Evolutionary conservation across 2,797 vertebrate genomes (phyloP).

Genomic region (Microctenopoma steveboyesi): DNA sequence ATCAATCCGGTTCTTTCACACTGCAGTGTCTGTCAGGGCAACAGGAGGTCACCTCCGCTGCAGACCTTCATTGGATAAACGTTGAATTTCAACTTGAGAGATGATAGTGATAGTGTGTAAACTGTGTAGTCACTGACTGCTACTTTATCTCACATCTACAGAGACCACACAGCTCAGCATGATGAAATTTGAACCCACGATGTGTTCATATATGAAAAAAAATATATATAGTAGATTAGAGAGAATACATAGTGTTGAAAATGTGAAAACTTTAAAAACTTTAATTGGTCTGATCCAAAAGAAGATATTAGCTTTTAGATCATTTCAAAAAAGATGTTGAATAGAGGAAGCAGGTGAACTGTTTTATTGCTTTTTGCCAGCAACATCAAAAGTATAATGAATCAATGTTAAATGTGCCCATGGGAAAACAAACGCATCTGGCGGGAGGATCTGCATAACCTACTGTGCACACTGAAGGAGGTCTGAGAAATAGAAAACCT

Average conservation of each 20-base stretch:
- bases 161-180: slow-evolving; percentile 50
- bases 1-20: slow-evolving; percentile 50
- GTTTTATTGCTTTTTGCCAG: neutral
- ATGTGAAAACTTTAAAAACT: too few relatives aligned
- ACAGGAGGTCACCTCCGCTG: slow-evolving; percentile 50
- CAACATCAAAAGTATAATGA: slow-evolving; percentile 9
- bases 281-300: neutral
- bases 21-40: slow-evolving; percentile 31
- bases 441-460: slow-evolving; percentile 2
- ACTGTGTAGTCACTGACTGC: slow-evolving; percentile 3
- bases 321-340: neutral
- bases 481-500: slow-evolving; percentile 21
- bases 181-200: slow-evolving; percentile 19
- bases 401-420: slow-evolving; percentile 12
- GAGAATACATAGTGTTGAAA: too few relatives aligned
- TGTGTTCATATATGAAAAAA: slow-evolving; percentile 17
- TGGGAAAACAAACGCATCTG: slow-evolving; percentile 23
- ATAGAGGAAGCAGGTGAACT: neutral
- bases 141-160: slow-evolving; percentile 29
- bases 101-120: slow-evolving; percentile 33
- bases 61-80: slow-evolving; percentile 28
- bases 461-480: neutral
- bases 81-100: slow-evolving; percentile 41
- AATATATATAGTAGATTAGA: too few relatives aligned
- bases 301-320: neutral